Conservation (phyloP, 2,888 invertebrate genomes). For the Dermolepida albohirtum region DNA sequence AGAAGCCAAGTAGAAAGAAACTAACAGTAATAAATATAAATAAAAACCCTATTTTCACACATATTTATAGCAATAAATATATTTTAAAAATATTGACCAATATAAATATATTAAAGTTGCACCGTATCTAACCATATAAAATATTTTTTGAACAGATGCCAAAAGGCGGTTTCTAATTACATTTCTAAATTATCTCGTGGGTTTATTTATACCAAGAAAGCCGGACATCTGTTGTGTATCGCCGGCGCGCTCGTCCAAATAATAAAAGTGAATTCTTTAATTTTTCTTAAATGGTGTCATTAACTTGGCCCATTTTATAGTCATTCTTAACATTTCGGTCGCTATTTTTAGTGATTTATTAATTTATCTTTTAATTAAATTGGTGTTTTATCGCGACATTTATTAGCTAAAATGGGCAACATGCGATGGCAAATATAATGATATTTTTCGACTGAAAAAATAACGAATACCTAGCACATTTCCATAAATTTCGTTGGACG, state of each 20-base stretch:
- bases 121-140: neutral
- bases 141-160: conserved; percentile 31
- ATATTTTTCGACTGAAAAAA: neutral
- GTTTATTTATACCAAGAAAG: conserved; percentile 30
- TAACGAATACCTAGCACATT: neutral
- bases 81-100: no score
- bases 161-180: conserved; percentile 30
- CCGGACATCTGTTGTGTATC: conserved; percentile 30
- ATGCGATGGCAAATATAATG: neutral
- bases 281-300: conserved; percentile 24
- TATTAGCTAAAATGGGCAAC: conserved; percentile 5
- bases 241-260: conserved; percentile 1
- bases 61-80: no score
- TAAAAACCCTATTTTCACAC: no score
- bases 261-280: conserved; percentile 15
- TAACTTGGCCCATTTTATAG: conserved; percentile 21
- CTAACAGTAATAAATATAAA: no score
- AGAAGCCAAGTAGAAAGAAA: no score
- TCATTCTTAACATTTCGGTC: conserved; percentile 18
- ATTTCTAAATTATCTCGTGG: conserved; percentile 29
- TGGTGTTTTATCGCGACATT: conserved; percentile 8
- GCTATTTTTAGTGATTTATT: conserved; percentile 20
- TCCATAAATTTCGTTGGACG: no score
- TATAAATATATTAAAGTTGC: no score
- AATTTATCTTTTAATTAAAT: conserved; percentile 30